These are phyloP conservation scores for Myotis daubentonii DNA, from an alignment of 2,797 vertebrate genomes.

Conservation along the genomic window DNA sequence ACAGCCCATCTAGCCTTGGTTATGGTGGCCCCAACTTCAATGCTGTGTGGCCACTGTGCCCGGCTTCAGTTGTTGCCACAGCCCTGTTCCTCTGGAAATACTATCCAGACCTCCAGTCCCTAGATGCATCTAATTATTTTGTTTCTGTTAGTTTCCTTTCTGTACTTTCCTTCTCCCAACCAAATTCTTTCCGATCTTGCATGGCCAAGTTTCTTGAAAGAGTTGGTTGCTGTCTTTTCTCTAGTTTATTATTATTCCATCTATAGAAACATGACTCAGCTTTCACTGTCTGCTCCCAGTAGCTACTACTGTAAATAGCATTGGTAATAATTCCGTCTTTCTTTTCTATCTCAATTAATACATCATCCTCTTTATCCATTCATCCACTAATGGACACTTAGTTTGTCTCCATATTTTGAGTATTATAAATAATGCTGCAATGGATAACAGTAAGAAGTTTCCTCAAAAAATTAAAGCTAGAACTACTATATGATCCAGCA, in stretches of 20 bases:
- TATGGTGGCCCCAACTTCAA: accelerated
- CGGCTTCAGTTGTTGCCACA: background rate
- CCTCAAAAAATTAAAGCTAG: background rate
- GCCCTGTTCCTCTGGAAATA: background rate
- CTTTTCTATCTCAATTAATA: background rate
- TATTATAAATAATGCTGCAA: background rate
- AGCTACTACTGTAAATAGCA: background rate
- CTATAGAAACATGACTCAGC: background rate
- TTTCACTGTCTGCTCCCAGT: background rate
- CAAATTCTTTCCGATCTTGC: background rate
- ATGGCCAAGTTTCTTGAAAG: background rate
- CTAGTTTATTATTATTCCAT: background rate
- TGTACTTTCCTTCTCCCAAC: background rate
- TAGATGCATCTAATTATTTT: background rate
- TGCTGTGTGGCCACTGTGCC: too few relatives aligned
- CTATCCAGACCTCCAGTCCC: background rate
- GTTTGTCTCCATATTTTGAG: background rate
- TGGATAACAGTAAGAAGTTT: background rate
- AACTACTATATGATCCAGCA: background rate
- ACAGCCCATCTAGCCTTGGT: background rate
- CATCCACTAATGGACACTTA: background rate
- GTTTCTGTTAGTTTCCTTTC: background rate
- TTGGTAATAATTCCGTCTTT: background rate
- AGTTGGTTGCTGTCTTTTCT: background rate
- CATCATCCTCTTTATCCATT: background rate